A percentile compares a stretch with the other conserved stretches of the same genome.
Conservation (phyloP, 2,113 vertebrate genomes). For the Felis chaus region DNA sequence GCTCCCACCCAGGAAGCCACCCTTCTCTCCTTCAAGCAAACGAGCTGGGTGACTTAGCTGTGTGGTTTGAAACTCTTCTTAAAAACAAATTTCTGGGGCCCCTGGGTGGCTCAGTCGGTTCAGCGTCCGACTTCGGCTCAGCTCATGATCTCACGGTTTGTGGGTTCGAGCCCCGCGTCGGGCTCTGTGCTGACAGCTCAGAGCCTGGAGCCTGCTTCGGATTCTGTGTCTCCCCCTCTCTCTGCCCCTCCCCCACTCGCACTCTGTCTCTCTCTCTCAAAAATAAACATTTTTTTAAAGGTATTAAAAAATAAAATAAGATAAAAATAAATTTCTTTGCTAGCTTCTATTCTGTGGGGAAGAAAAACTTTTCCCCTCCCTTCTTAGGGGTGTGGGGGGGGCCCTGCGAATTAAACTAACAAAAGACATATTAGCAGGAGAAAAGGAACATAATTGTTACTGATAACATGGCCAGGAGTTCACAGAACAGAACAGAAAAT, state of each 20-base stretch:
- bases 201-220: no score
- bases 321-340: not conserved
- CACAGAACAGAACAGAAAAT: not conserved
- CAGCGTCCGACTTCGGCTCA: no score
- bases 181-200: no score
- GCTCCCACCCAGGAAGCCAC: not conserved
- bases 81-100: not conserved
- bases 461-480: not conserved
- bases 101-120: no score
- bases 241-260: no score
- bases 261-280: no score
- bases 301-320: no score
- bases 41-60: not conserved
- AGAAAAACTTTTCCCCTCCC: not conserved
- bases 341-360: not conserved
- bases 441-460: not conserved
- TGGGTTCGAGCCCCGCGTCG: no score
- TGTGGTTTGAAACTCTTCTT: not conserved
- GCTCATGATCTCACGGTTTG: no score
- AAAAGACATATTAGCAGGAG: not conserved
- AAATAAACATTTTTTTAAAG: no score
- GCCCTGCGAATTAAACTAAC: not conserved
- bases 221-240: no score
- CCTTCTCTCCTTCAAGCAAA: not conserved
- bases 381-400: not conserved